Conservation (phyloP, 2,888 invertebrate genomes). For the Orchesellides sinensis region DNA sequence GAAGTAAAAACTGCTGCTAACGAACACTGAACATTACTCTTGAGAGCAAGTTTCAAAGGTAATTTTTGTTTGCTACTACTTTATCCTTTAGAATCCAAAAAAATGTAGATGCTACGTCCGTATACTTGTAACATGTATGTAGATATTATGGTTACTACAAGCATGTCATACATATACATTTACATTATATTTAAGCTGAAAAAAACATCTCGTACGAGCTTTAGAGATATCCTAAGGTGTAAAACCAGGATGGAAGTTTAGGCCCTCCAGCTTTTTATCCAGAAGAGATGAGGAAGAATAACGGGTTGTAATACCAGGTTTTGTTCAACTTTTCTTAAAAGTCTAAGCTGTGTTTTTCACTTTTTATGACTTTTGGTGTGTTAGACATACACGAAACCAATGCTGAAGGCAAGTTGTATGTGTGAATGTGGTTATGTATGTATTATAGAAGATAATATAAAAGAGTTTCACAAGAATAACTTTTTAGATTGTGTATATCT, state of each 20-base stretch:
- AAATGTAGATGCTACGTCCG: neutral
- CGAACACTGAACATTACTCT: slow-evolving; percentile 4
- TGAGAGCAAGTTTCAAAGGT: slow-evolving; percentile 21
- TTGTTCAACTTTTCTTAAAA: slow-evolving; percentile 27
- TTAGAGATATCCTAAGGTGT: too few species aligned
- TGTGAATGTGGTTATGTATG: neutral
- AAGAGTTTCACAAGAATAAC: neutral
- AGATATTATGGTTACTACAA: too few species aligned
- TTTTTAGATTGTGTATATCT: too few species aligned
- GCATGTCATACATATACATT: too few species aligned
- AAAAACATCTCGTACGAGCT: too few species aligned
- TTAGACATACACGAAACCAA: too few species aligned
- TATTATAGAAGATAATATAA: neutral
- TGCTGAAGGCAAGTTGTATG: too few species aligned
- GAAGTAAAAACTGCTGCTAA: neutral
- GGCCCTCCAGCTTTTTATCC: slow-evolving; percentile 18
- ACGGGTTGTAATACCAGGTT: slow-evolving; percentile 23
- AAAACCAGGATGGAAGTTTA: slow-evolving; percentile 24
- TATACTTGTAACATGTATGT: too few species aligned
- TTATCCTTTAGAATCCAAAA: neutral
- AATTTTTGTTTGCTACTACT: slow-evolving; percentile 10
- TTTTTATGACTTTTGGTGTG: slow-evolving; percentile 42
- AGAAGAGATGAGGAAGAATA: neutral
- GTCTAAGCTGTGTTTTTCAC: slow-evolving; percentile 24
- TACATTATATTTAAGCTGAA: too few species aligned